A percentile compares a stretch with the other conserved stretches of the same genome.
phyloP scores from a whole-genome alignment of 2,888 invertebrate species.

The Endotricha flammealis region DNA sequence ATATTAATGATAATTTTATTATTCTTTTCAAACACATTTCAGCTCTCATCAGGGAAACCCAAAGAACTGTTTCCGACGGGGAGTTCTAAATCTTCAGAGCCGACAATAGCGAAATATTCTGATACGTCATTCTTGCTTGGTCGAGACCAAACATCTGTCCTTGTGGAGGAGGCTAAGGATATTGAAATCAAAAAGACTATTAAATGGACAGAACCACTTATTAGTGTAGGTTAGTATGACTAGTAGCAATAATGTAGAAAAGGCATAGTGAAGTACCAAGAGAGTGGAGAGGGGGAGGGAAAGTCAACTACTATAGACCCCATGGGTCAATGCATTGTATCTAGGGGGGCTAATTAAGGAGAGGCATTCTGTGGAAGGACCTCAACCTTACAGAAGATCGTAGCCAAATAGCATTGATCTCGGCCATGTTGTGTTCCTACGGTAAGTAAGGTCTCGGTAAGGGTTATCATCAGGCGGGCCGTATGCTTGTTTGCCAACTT shows the following conservation, averaged over 20 bases:
- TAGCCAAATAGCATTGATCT: no score
- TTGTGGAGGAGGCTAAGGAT: slow-evolving; percentile 86
- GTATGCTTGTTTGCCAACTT: no score
- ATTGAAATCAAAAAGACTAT: slow-evolving; percentile 81
- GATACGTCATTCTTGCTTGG: slow-evolving; percentile 89
- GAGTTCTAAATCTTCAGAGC: slow-evolving; percentile 86
- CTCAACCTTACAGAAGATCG: no score
- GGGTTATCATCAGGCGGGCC: no score
- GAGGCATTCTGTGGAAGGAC: no score
- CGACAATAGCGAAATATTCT: slow-evolving; percentile 87
- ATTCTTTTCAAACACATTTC: slow-evolving; percentile 17
- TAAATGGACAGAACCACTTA: slow-evolving; percentile 88
- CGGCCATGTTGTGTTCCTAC: no score
- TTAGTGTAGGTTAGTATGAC: slow-evolving; percentile 77
- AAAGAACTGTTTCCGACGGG: slow-evolving; percentile 92
- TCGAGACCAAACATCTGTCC: slow-evolving; percentile 91
- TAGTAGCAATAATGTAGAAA: background rate
- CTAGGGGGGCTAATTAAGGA: no score
- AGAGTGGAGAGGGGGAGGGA: no score
- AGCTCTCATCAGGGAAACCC: slow-evolving; percentile 79
- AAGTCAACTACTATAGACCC: no score
- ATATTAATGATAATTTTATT: slow-evolving; percentile 1
- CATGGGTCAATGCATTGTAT: no score
- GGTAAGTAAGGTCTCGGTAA: no score
- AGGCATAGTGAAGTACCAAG: no score